Conservation (phyloP, 1,140 invertebrate genomes). For the Latrodectus geometricus region DNA sequence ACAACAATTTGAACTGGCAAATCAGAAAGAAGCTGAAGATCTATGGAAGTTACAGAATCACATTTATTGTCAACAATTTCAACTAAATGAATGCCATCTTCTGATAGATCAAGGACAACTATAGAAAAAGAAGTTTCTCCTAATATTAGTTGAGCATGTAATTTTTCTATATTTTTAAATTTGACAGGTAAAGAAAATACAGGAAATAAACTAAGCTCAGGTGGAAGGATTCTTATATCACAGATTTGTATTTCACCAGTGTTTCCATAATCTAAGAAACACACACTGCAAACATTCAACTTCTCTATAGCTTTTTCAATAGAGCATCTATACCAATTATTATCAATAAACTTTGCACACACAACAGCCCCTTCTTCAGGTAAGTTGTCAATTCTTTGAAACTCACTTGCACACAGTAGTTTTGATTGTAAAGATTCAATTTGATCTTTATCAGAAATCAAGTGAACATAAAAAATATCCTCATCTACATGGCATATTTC, state of each 20-base stretch:
- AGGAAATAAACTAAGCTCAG: background rate
- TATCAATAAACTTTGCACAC: constrained; percentile 29
- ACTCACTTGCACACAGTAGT: background rate
- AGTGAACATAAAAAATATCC: background rate
- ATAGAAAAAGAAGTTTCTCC: background rate
- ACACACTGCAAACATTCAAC: background rate
- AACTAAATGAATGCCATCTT: background rate
- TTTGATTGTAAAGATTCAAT: background rate
- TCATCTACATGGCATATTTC: background rate
- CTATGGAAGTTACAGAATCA: background rate
- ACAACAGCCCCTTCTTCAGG: constrained; percentile 10
- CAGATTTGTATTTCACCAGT: background rate
- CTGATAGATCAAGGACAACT: background rate
- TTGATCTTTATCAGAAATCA: background rate
- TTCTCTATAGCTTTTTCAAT: background rate
- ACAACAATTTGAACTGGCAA: background rate
- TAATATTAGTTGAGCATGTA: background rate
- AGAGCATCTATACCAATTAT: constrained; percentile 25
- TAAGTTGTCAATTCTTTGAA: background rate
- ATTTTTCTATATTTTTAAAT: background rate
- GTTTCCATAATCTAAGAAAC: constrained; percentile 36
- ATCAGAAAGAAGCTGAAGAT: background rate
- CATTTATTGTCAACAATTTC: background rate
- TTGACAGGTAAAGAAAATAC: constrained; percentile 9
- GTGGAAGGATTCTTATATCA: constrained; percentile 4